Evolutionary conservation across 2,113 vertebrate genomes (phyloP).

Genomic region (Psittacula cyanocephala): DNA sequence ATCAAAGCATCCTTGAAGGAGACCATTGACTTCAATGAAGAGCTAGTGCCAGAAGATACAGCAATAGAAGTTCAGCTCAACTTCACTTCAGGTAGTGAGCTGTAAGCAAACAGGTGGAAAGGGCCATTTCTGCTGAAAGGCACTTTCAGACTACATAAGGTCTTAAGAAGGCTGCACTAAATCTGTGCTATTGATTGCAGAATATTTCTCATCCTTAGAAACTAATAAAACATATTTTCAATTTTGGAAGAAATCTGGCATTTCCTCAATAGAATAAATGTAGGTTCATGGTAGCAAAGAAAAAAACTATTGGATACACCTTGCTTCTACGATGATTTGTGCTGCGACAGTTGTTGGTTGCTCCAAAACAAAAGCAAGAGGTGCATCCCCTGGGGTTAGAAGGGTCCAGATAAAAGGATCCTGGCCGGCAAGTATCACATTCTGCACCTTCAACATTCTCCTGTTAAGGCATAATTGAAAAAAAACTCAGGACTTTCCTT

Average conservation of each 20-base stretch:
- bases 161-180: not conserved
- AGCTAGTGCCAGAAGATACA: not conserved
- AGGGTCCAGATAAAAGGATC: constrained; percentile 86
- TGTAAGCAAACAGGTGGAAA: not conserved
- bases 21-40: not conserved
- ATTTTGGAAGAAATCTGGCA: not conserved
- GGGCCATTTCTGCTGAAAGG: not conserved
- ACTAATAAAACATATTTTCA: not conserved
- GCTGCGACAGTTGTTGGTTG: constrained; percentile 80
- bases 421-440: constrained; percentile 82
- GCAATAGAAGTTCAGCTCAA: not conserved
- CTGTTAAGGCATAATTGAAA: constrained; percentile 71
- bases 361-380: constrained; percentile 91
- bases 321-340: constrained; percentile 82
- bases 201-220: not conserved
- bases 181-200: not conserved
- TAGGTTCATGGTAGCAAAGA: not conserved
- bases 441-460: constrained; percentile 83
- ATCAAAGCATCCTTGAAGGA: not conserved
- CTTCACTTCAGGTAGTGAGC: not conserved
- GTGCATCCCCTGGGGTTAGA: constrained; percentile 86
- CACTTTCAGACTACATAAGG: not conserved
- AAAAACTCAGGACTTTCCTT: not conserved
- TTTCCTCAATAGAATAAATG: not conserved
- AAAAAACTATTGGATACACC: constrained; percentile 69